These are phyloP conservation scores for Melanotaenia duboulayi DNA, from an alignment of 2,113 vertebrate genomes.

Conservation along the genomic window DNA sequence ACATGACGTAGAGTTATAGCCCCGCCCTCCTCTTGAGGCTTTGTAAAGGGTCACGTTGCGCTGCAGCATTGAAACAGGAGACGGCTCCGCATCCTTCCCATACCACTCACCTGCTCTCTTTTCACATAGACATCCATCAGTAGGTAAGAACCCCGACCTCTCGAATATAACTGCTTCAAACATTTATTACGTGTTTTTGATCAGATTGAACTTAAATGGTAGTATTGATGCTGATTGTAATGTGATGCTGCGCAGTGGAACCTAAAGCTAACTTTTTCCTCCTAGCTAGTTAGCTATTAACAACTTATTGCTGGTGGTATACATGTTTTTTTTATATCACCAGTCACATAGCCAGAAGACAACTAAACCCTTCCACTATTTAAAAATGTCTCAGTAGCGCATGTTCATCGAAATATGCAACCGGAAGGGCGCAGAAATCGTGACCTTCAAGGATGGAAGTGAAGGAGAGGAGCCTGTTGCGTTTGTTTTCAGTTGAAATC, in stretches of 20 bases:
- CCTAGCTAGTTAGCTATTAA: background rate
- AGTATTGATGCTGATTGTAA: conserved; percentile 7
- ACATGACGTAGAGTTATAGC: conserved; percentile 40
- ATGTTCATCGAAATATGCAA: conserved; percentile 41
- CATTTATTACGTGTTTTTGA: background rate
- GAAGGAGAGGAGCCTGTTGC: conserved; percentile 16
- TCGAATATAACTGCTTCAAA: background rate
- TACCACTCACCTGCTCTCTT: background rate
- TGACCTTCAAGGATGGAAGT: conserved; percentile 72
- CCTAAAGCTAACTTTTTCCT: conserved; percentile 24
- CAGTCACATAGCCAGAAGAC: background rate
- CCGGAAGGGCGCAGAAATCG: conserved; percentile 50
- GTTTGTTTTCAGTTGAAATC: background rate
- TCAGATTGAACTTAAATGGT: background rate
- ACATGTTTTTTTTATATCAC: background rate
- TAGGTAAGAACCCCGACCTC: conserved; percentile 59
- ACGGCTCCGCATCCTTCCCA: conserved; percentile 39
- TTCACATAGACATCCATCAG: background rate
- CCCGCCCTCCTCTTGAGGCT: conserved; percentile 56
- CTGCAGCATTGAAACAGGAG: conserved; percentile 76
- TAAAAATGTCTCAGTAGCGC: background rate
- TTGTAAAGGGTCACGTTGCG: conserved; percentile 83
- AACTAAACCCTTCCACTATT: background rate
- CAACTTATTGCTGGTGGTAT: no score
- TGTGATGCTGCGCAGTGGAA: conserved; percentile 44